phyloP scores from a whole-genome alignment of 2,113 vertebrate species.

The Scatophagus argus region DNA sequence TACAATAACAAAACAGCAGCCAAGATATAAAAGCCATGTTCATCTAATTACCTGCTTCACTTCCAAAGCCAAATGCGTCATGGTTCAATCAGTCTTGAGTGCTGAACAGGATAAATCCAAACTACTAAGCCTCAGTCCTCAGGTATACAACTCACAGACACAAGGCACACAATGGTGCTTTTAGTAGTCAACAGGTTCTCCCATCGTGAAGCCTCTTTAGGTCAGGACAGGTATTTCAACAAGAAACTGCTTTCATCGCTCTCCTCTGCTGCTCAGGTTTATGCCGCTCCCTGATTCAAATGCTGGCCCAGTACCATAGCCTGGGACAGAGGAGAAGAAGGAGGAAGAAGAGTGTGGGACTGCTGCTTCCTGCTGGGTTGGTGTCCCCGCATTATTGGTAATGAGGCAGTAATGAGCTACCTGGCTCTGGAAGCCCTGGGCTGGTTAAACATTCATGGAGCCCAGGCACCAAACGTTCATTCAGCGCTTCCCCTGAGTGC shows the following conservation, averaged over 20 bases:
- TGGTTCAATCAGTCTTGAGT: conserved; percentile 41
- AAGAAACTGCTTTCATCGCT: conserved; percentile 1
- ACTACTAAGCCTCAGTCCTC: conserved; percentile 24
- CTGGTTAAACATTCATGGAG: conserved; percentile 82
- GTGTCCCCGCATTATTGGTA: conserved; percentile 48
- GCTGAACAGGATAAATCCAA: conserved; percentile 55
- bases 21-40: not conserved
- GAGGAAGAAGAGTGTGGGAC: conserved; percentile 25
- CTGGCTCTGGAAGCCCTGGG: conserved; percentile 62
- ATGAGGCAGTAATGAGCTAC: conserved; percentile 65
- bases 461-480: conserved; percentile 71
- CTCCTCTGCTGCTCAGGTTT: conserved; percentile 8
- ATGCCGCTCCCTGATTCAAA: conserved; percentile 19
- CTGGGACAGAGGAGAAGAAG: conserved; percentile 18
- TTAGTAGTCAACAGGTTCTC: conserved; percentile 21
- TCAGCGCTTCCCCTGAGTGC: conserved; percentile 69
- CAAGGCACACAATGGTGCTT: not conserved
- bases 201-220: conserved; percentile 47
- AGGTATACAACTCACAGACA: conserved; percentile 4
- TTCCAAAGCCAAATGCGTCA: conserved; percentile 75
- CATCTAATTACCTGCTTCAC: conserved; percentile 68
- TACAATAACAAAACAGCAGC: not conserved
- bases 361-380: conserved; percentile 57
- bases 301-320: conserved; percentile 12
- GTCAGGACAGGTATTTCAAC: conserved; percentile 18